Percentiles rank a stretch among this genome's conserved stretches.
Evolutionary conservation across 2,797 vertebrate genomes (phyloP).

Genomic region (Columba guinea): DNA sequence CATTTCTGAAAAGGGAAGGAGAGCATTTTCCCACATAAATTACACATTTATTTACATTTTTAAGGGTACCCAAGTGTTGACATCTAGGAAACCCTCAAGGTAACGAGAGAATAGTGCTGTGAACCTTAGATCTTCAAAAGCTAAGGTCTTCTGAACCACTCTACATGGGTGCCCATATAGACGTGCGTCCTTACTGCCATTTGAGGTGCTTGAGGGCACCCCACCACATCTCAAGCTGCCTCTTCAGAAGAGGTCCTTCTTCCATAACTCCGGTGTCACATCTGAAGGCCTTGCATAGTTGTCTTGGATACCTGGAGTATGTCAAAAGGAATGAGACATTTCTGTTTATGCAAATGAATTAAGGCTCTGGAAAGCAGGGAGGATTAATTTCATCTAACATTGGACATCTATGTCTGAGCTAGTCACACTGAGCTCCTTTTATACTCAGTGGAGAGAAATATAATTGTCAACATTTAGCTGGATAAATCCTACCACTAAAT

Average conservation of each 20-base stretch:
- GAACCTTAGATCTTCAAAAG: neutral
- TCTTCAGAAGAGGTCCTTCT: neutral
- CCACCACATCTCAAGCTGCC: neutral
- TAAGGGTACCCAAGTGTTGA: neutral
- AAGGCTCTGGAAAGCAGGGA: neutral
- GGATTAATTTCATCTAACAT: slow-evolving; percentile 27
- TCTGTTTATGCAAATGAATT: neutral
- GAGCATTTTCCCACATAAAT: neutral
- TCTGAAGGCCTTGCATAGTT: neutral
- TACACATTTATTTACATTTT: neutral
- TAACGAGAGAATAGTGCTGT: neutral
- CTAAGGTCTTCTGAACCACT: neutral
- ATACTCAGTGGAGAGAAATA: slow-evolving; percentile 20
- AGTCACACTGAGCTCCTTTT: slow-evolving; percentile 22
- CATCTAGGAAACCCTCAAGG: neutral
- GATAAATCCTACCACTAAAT: slow-evolving; percentile 11
- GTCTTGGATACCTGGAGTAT: neutral
- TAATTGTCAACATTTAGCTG: neutral
- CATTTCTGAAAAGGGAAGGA: neutral
- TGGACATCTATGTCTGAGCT: neutral
- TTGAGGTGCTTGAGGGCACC: neutral
- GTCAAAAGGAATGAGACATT: neutral
- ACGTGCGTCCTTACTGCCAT: neutral
- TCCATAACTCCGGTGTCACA: neutral
- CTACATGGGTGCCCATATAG: neutral